A percentile compares a stretch with the other conserved stretches of the same genome.
phyloP scores from a whole-genome alignment of 2,888 invertebrate species.

The Omphaloscelis lunosa region DNA sequence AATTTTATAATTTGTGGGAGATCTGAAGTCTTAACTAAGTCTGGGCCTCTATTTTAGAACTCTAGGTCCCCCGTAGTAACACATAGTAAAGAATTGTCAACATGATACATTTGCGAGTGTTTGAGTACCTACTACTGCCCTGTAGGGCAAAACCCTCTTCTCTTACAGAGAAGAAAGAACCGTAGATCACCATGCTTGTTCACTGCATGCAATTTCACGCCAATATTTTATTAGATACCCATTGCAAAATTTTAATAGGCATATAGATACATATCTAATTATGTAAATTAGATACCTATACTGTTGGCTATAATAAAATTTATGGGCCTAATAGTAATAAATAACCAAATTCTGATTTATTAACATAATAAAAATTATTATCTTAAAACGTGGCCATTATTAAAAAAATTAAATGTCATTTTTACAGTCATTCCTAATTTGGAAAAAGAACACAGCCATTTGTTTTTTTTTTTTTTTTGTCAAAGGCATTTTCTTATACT shows the following conservation, averaged over 20 bases:
- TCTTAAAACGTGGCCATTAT: neutral
- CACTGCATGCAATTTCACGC: neutral
- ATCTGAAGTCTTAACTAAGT: no score
- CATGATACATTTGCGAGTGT: no score
- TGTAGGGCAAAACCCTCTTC: neutral
- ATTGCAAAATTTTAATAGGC: neutral
- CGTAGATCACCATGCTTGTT: neutral
- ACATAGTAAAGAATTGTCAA: no score
- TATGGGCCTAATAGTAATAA: slow-evolving; percentile 20
- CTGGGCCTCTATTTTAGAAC: no score
- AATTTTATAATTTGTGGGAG: no score
- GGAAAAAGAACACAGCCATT: neutral
- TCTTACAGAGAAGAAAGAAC: neutral
- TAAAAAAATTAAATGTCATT: neutral
- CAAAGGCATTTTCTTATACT: neutral
- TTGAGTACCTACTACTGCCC: no score
- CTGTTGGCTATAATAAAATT: slow-evolving; percentile 1
- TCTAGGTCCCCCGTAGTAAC: no score
- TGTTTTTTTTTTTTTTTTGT: neutral
- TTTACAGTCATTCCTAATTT: neutral
- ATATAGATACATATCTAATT: slow-evolving; percentile 25
- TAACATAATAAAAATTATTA: neutral
- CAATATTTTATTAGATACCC: neutral
- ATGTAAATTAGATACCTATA: slow-evolving; percentile 20
- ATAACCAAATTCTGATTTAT: slow-evolving; percentile 32